These are phyloP conservation scores for Iphiclides podalirius DNA, from an alignment of 2,888 invertebrate species.

Conservation along the genomic window DNA sequence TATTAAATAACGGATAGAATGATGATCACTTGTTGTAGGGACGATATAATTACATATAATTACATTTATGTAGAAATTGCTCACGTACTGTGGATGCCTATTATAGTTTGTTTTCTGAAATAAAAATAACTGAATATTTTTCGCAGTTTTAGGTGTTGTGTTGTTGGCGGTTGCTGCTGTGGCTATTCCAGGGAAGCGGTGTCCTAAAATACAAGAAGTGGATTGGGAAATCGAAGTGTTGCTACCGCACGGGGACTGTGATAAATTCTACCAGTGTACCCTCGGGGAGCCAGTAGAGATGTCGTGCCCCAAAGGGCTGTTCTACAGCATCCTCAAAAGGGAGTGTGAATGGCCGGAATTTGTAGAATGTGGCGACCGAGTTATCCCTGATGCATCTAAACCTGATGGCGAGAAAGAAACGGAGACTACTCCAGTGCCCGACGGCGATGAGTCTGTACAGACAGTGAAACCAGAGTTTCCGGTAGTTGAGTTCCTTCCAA, in stretches of 20 bases:
- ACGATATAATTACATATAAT: no score
- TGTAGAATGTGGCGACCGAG: constrained; percentile 67
- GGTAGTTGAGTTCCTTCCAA: constrained; percentile 9
- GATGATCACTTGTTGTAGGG: no score
- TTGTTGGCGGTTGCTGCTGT: neutral
- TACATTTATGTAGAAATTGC: no score
- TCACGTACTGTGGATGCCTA: no score
- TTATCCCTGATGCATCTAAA: constrained; percentile 2
- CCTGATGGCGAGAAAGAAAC: no score
- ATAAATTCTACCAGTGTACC: constrained; percentile 74
- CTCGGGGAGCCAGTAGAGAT: constrained; percentile 75
- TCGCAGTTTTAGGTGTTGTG: neutral
- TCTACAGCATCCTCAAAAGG: constrained; percentile 63
- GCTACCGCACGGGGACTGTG: constrained; percentile 21
- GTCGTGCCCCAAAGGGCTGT: constrained; percentile 70
- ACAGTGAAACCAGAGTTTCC: constrained; percentile 3
- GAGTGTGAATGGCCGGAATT: constrained; percentile 79
- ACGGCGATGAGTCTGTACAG: neutral
- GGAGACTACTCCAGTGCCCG: neutral
- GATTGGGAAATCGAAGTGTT: constrained; percentile 11
- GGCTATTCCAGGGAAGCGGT: neutral
- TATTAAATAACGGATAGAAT: no score
- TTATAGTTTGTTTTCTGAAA: no score
- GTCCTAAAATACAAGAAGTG: constrained; percentile 14
- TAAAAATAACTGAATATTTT: no score